Evolutionary conservation across 2,888 invertebrate genomes (phyloP).

Genomic region (Brenthis daphne): DNA sequence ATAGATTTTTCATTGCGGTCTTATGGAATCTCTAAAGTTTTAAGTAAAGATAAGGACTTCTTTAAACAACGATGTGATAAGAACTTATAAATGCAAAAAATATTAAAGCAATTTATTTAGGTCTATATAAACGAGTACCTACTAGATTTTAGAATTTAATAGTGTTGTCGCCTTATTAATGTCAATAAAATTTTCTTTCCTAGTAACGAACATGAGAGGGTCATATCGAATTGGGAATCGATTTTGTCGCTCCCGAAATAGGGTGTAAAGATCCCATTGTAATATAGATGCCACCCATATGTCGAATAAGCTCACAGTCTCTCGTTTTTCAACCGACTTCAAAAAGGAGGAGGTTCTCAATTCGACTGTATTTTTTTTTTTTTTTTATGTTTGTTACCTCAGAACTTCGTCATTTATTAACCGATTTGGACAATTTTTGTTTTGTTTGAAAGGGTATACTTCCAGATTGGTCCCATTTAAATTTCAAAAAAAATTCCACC

Average conservation of each 20-base stretch:
- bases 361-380: no score
- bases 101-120: no score
- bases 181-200: constrained; percentile 50
- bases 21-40: constrained; percentile 28
- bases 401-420: no score
- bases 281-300: constrained; percentile 77
- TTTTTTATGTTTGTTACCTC: no score
- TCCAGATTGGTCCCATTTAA: no score
- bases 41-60: constrained; percentile 19
- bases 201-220: constrained; percentile 68
- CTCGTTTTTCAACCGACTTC: constrained; percentile 22
- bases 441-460: no score
- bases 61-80: neutral
- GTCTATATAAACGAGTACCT: no score
- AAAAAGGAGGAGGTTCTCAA: no score
- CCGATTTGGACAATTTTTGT: no score
- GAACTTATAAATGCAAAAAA: neutral
- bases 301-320: constrained; percentile 53
- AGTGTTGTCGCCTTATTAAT: constrained; percentile 25
- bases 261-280: constrained; percentile 78
- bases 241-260: constrained; percentile 78
- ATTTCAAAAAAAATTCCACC: no score
- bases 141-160: constrained; percentile 4
- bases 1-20: constrained; percentile 45
- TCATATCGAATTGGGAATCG: constrained; percentile 78